phyloP scores from a whole-genome alignment of 1,140 invertebrate species.

The Cydia fagiglandana region DNA sequence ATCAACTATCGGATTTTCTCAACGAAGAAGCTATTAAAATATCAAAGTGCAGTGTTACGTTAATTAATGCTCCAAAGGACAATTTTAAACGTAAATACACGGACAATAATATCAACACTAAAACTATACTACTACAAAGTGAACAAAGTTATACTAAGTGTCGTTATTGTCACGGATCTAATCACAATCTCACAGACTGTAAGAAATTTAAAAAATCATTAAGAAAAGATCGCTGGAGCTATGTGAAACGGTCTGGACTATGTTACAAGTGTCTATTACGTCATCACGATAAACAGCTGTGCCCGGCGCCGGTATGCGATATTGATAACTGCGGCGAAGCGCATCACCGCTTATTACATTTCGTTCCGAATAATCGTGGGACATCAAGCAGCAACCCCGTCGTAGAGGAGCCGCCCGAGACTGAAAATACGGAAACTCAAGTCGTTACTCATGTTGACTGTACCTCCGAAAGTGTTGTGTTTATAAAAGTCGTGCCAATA shows the following conservation, averaged over 20 bases:
- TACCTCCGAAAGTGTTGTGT: neutral
- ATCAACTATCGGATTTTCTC: conserved; percentile 35
- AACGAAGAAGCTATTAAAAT: conserved; percentile 38
- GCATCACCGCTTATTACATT: conserved; percentile 43
- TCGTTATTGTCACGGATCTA: conserved; percentile 35
- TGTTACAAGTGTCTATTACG: conserved; percentile 41
- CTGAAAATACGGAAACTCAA: neutral
- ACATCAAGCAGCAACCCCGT: neutral
- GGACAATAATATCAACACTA: neutral
- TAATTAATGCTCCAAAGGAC: conserved; percentile 4
- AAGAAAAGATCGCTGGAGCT: conserved; percentile 37
- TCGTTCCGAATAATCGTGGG: conserved; percentile 7
- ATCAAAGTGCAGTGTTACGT: conserved; percentile 23
- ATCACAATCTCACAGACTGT: conserved; percentile 38
- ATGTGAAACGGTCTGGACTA: conserved; percentile 33
- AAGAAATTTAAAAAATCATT: conserved; percentile 42
- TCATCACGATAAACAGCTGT: conserved; percentile 35
- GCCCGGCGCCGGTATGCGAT: conserved; percentile 38
- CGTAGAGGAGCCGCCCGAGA: neutral
- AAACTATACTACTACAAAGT: conserved; percentile 28
- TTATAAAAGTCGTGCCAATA: conserved; percentile 28
- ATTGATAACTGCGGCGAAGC: conserved; percentile 38
- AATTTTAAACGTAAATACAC: conserved; percentile 4
- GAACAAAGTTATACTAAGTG: conserved; percentile 35
- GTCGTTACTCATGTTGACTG: conserved; percentile 4